Percentiles rank a stretch among this genome's conserved stretches.
Evolutionary conservation across 2,888 invertebrate species (phyloP).

Genomic region (Drosophila sordidapex): DNA sequence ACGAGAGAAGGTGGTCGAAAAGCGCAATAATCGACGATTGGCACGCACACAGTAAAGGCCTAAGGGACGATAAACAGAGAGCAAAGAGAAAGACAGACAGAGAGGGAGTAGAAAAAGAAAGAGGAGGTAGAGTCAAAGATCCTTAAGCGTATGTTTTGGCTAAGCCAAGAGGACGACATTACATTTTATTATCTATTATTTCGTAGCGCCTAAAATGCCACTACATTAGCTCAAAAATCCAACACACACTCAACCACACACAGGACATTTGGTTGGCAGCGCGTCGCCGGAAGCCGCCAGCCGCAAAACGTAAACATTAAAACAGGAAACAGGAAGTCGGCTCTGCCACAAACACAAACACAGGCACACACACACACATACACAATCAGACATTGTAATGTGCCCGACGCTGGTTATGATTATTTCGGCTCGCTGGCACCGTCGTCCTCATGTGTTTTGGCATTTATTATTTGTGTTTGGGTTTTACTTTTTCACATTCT

Average conservation of each 20-base stretch:
- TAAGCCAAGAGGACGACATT: conserved; percentile 74
- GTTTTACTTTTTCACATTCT: conserved; percentile 25
- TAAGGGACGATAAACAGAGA: conserved; percentile 19
- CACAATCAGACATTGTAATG: conserved; percentile 53
- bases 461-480: conserved; percentile 50
- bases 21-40: conserved; percentile 72
- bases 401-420: conserved; percentile 72
- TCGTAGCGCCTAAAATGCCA: conserved; percentile 72
- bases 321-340: conserved; percentile 75
- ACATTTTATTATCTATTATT: conserved; percentile 80
- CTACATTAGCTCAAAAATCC: conserved; percentile 75
- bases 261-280: conserved; percentile 45
- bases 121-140: neutral
- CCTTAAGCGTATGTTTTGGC: conserved; percentile 39
- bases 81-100: neutral
- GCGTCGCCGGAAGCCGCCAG: conserved; percentile 50
- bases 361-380: conserved; percentile 29
- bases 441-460: conserved; percentile 35
- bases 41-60: conserved; percentile 53
- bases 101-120: no score
- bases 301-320: conserved; percentile 77
- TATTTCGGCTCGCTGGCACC: conserved; percentile 60
- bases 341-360: conserved; percentile 53
- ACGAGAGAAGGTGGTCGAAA: conserved; percentile 36
- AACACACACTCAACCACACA: conserved; percentile 24